Percentiles rank a stretch among this genome's conserved stretches.
Evolutionary conservation across 2,888 invertebrate species (phyloP).

Genomic region (Leistus spinibarbis): DNA sequence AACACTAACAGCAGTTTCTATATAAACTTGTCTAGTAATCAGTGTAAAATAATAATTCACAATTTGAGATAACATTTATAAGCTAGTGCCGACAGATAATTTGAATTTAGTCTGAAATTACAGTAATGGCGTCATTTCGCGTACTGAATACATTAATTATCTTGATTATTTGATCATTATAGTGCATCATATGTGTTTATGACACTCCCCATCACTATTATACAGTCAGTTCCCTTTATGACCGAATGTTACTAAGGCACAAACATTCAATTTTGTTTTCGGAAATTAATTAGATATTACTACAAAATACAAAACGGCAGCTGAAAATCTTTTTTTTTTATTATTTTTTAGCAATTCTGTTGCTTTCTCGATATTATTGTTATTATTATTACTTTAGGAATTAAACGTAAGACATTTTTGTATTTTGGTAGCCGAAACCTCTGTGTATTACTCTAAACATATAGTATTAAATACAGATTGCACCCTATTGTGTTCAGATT

Average conservation of each 20-base stretch:
- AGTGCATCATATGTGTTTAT: background rate
- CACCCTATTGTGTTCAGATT: background rate
- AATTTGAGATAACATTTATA: background rate
- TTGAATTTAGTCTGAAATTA: background rate
- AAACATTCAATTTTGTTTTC: no score
- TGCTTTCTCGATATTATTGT: no score
- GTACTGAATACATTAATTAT: background rate
- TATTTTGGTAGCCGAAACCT: background rate
- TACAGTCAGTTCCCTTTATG: background rate
- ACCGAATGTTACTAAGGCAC: background rate
- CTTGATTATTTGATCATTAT: slow-evolving; percentile 9
- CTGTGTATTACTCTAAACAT: no score
- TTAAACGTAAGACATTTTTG: background rate
- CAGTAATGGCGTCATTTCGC: background rate
- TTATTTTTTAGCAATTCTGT: no score
- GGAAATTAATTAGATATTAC: no score
- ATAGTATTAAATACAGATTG: background rate
- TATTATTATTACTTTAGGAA: no score
- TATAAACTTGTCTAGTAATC: no score
- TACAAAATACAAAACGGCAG: no score
- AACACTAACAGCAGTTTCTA: no score
- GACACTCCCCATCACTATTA: background rate
- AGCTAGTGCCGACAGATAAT: background rate
- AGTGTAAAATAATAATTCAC: no score
- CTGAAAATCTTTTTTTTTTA: no score